Base-by-base conservation (phyloP, 2,113 vertebrate species). In the Vombatus ursinus region DNA sequence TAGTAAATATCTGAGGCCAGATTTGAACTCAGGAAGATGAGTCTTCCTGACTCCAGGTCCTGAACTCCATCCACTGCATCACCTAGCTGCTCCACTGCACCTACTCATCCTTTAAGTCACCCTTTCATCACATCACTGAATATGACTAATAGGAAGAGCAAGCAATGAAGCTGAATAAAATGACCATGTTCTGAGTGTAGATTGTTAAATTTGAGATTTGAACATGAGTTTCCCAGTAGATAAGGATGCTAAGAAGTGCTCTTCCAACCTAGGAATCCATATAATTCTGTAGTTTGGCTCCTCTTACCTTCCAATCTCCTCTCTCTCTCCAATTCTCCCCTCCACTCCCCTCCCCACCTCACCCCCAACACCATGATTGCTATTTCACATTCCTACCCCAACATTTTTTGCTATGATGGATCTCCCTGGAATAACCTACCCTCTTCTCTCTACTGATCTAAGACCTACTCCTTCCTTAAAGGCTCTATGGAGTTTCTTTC, bases 221-320 rank as follows among this genome's bases (percentile, higher is more conserved):
- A 68, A 57, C 50, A 61, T 57, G 84, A 94, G 93, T 95, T 95
- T 77, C 14, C 96, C 96, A 92, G 94, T 14, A 90, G 77, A n/a
- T 0, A 48, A 89, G 77, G 54, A 95, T 23, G 52, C 91, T 61
- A 50, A 54, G 91, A 96, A 95, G 47, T 61, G 47, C 57, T 93
- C 93, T 89, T 57, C 94, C 16, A 3, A 28, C 14, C 37, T n/a
- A 77, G 14, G 12, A 61, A 61, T 37, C 57, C 3, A 14, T 54
- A 61, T 31, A 61, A 31, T 61, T 31, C 57, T 28, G 3, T 31
- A n/a, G 37, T 77, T n/a, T 77, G 31, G 5, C 37, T 77, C 68
- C 37, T 77, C 31, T 68, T 37, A 14, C 68, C n/a, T 77, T 77
- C 61, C 37, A n/a, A n/a, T 37, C 68, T n/a, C 37, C 8, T 77